A percentile compares a stretch with the other conserved stretches of the same genome.
These are phyloP conservation scores for Halocynthia aurantium DNA, from an alignment of 23 tunicate genomes.

Conservation along the genomic window DNA sequence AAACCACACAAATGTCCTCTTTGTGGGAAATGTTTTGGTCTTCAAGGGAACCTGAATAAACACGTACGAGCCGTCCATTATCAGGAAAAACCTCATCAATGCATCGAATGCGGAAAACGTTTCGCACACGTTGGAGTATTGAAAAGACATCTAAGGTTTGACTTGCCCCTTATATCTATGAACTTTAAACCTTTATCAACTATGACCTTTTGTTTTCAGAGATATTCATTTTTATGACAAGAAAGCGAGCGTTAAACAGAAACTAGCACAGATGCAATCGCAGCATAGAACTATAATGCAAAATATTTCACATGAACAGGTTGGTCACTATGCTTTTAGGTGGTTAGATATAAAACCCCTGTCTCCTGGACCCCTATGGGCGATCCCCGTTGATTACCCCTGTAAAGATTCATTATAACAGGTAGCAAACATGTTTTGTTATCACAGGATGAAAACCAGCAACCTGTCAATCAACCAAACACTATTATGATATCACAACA, in stretches of 20 bases:
- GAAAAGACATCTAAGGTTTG: conserved; percentile 77
- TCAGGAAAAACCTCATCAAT: conserved; percentile 94
- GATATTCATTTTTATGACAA: conserved; percentile 93
- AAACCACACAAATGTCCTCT: conserved; percentile 70
- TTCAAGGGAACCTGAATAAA: conserved; percentile 85
- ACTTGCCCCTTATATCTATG: background rate
- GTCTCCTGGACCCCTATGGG: no score
- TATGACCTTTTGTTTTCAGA: conserved; percentile 27
- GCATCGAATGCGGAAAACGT: conserved; percentile 91
- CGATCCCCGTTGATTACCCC: no score
- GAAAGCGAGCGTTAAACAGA: conserved; percentile 18
- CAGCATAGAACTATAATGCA: conserved; percentile 5
- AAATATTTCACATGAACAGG: background rate
- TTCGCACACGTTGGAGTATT: conserved; percentile 92
- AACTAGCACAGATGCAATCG: conserved; percentile 7
- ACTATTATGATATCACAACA: conserved; percentile 66
- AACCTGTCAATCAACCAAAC: conserved; percentile 39
- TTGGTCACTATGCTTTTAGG: no score
- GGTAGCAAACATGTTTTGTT: no score
- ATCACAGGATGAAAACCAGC: conserved; percentile 12
- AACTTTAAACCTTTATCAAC: background rate
- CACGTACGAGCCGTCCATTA: conserved; percentile 89
- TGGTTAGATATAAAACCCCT: no score
- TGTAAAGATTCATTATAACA: no score
- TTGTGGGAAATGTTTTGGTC: conserved; percentile 70